Base-by-base conservation (phyloP, 2,113 vertebrate genomes). In the Pachycephala philippinensis region DNA sequence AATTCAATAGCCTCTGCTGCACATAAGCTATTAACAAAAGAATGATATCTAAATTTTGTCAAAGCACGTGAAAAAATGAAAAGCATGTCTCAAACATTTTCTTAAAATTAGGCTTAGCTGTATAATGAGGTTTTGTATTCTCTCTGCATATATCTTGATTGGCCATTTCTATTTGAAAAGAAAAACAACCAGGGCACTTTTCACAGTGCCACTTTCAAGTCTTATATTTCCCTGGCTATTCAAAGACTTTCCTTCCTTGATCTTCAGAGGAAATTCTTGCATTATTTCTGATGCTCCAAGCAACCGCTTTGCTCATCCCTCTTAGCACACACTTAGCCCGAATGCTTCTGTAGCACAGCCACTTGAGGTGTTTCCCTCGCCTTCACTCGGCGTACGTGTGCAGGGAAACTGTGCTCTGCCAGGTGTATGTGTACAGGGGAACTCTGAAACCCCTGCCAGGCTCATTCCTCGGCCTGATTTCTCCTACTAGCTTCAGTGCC, bases 261-360 rank as follows among this genome's bases (percentile, higher is more conserved):
- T 66, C 37, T 77, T 81, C 0, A 7, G 33, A 61, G 54, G 8
- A 70, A 84, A 85, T 35, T 50, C 68, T 75, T 72, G 45, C 22
- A 15, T 49, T 47, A 78, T 49, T 92, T 84, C 76, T n/a, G 24
- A 75, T 35, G 47, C 47, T 61, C 49, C 0, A 0, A 79, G 31
- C 10, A 61, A 76, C 12, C 0, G 0, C 75, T 77, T 69, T 44
- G 45, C 71, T 65, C 59, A 14, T 37, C 28, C 7, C 33, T 14
- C 31, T 66, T 15, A 42, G 42, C 31, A 49, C 44, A 45, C 7
- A 6, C 65, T 54, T 28, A 79, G 45, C 26, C 57, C 0, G 0
- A 76, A 47, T 0, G 0, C n/a, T 68, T n/a, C 56, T 16, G 30
- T 2, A 28, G 28, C 15, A 6, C 39, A 53, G 7, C 8, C 4